Evolutionary conservation across 2,888 invertebrate genomes (phyloP).

Genomic region (Cantharis lateralis): DNA sequence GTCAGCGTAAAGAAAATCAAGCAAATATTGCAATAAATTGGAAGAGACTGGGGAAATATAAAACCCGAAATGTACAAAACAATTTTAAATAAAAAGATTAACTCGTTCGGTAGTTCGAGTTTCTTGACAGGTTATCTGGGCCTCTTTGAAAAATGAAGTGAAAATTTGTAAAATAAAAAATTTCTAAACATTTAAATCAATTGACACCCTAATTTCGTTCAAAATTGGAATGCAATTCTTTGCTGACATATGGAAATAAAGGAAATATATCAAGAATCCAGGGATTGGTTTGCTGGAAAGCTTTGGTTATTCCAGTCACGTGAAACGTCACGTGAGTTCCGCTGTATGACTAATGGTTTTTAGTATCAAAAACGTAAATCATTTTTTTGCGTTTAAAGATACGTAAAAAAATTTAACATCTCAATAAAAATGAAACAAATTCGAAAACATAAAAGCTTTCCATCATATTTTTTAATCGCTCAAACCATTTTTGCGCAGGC

Average conservation of each 20-base stretch:
- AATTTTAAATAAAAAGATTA: background rate
- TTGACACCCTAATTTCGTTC: constrained; percentile 28
- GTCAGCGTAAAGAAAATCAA: background rate
- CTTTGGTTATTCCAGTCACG: constrained; percentile 31
- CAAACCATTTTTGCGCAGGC: background rate
- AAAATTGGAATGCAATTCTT: constrained; percentile 30
- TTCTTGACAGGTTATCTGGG: background rate
- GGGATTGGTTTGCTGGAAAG: constrained; percentile 23
- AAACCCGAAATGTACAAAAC: background rate
- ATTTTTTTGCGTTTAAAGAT: constrained; percentile 12
- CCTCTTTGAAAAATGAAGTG: background rate
- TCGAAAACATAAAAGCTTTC: background rate
- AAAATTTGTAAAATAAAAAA: constrained; percentile 3
- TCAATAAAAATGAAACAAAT: background rate
- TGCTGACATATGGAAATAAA: constrained; percentile 36
- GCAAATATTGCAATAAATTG: background rate
- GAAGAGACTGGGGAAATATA: background rate
- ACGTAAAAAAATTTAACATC: background rate
- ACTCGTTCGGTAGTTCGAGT: background rate
- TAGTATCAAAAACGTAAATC: constrained; percentile 33
- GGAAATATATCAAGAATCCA: constrained; percentile 31
- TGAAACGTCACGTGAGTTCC: constrained; percentile 32
- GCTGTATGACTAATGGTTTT: constrained; percentile 33
- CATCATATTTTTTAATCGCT: background rate
- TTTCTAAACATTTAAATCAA: constrained; percentile 27